phyloP scores from a whole-genome alignment of 2,113 vertebrate genomes.

The Crypturellus undulatus region DNA sequence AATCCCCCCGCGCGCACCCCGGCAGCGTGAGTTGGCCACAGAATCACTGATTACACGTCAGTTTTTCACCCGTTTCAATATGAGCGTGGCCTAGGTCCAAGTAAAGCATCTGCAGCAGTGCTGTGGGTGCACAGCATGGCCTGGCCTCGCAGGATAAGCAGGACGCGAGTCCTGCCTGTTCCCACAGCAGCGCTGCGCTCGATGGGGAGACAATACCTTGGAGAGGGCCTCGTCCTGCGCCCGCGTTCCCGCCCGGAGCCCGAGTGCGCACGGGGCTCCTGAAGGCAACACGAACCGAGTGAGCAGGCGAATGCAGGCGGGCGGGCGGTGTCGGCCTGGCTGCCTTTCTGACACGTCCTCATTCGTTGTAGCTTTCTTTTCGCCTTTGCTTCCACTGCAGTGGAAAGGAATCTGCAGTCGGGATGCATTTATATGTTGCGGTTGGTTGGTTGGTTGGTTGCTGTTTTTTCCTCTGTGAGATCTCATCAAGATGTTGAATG shows the following conservation, averaged over 20 bases:
- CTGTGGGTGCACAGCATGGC: background rate
- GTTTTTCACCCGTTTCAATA: constrained; percentile 26
- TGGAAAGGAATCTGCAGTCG: background rate
- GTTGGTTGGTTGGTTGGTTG: background rate
- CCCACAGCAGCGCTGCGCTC: background rate
- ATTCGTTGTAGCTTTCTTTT: background rate
- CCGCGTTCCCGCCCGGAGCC: background rate
- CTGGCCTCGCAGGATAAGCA: background rate
- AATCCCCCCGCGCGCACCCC: background rate
- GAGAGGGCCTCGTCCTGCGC: background rate
- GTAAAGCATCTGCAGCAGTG: background rate
- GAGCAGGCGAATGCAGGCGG: background rate
- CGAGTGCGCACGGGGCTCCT: too few species aligned
- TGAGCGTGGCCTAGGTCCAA: background rate
- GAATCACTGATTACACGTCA: background rate
- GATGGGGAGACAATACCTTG: background rate
- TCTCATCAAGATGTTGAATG: background rate
- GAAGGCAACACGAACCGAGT: too few species aligned
- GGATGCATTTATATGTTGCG: background rate
- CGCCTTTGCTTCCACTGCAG: background rate
- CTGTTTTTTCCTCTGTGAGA: background rate
- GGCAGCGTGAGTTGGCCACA: background rate
- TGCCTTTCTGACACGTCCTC: background rate
- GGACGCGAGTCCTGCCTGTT: background rate
- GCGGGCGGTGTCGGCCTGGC: background rate